Conservation (phyloP, 2,888 invertebrate genomes). For the Metacarcinus magister region DNA sequence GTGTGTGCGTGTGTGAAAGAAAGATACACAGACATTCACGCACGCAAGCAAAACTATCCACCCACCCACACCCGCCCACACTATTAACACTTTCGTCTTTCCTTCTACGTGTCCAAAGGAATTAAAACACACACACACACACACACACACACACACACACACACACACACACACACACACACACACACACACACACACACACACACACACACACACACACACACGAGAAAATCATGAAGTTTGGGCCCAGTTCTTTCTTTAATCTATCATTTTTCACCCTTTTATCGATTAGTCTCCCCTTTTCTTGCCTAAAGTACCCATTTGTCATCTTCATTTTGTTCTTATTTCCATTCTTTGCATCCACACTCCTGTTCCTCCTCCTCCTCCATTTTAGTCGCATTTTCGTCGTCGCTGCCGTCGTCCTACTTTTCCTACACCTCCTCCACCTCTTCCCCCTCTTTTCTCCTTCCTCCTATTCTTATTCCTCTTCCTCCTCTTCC, state of each 20-base stretch:
- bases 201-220: neutral
- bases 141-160: neutral
- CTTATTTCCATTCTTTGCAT: neutral
- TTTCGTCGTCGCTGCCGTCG: too few relatives aligned
- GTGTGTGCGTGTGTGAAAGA: neutral
- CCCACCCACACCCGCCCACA: too few relatives aligned
- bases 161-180: neutral
- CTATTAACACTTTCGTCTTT: too few relatives aligned
- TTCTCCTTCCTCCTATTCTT: neutral
- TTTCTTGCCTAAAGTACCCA: neutral
- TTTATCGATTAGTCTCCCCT: neutral
- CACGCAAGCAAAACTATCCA: too few relatives aligned
- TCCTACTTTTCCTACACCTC: neutral
- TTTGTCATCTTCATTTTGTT: neutral
- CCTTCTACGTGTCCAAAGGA: too few relatives aligned
- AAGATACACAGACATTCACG: too few relatives aligned
- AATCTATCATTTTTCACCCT: neutral
- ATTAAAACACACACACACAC: neutral
- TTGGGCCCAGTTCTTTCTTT: neutral
- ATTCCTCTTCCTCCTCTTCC: neutral
- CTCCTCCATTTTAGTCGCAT: neutral
- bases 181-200: slow-evolving; percentile 9
- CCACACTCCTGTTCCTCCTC: neutral
- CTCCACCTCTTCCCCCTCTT: neutral
- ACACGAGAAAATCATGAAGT: neutral